Evolutionary conservation across 2,797 vertebrate genomes (phyloP), one percentile per base, ranked within the genome.

Genomic region (Acanthurus leucopareius): DNA sequence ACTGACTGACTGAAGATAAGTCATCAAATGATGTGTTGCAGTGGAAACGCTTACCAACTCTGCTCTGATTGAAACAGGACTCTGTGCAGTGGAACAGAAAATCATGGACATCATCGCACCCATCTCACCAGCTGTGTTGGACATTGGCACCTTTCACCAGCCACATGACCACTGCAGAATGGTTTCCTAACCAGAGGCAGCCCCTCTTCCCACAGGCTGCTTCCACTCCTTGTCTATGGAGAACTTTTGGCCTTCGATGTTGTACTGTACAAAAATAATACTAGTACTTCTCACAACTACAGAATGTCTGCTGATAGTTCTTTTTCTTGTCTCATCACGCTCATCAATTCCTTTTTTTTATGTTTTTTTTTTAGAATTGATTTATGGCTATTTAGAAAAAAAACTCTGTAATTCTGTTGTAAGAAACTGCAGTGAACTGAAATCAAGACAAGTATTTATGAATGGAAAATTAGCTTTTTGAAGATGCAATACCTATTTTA

Each of bases 401-500:
- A 49, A 68, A 64, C 45, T 83, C 90, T 94, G 90, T 95, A 92
- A 95, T 96, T 94, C 93, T 95, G 93, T 95, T 93, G 89, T 94
- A 93, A 94, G 92, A 94, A 94, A 93, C 88, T 92, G 87, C 93
- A 94, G 93, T 93, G 87, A 86, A 84, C 74, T 73, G 71, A 89
- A 88, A 88, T 90, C 69, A 32, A 32, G 28, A 80, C 83, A 84
- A 86, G 89, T 95, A 95, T 95, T 95, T 95, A 95, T 95, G 92
- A 92, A 94, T 84, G 91, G 80, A 91, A 78, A 86, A 73, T 92
- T 94, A 88, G 91, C 91, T 93, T 90, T 92, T 94, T 88, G 67
- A 94, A 92, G 88, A 95, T 89, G 91, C 92, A 93, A 92, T 93
- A 92, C 93, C 87, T 94, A 93, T 94, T 95, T 95, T 94, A 91